These are phyloP conservation scores for Episyrphus balteatus DNA, from an alignment of 1,140 invertebrate genomes.

Conservation along the genomic window DNA sequence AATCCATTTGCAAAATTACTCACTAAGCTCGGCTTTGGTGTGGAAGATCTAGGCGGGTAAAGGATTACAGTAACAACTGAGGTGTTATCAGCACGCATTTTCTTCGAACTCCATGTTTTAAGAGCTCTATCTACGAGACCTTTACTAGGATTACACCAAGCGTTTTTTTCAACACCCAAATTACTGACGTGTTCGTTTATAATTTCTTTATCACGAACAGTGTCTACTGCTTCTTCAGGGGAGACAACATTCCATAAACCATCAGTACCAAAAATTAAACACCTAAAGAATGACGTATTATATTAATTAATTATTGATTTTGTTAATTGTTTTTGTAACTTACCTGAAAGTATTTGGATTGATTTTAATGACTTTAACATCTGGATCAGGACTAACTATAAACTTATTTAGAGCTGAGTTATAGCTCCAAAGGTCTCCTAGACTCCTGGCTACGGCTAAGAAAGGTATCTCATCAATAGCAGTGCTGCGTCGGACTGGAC, in stretches of 20 bases:
- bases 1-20: no score
- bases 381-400: constrained; percentile 94
- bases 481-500: constrained; percentile 71
- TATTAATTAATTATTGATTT: neutral
- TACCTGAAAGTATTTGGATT: constrained; percentile 59
- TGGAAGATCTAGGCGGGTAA: constrained; percentile 76
- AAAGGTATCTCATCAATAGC: constrained; percentile 93
- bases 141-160: constrained; percentile 84
- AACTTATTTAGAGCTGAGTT: constrained; percentile 81
- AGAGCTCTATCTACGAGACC: constrained; percentile 78
- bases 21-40: no score
- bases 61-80: constrained; percentile 87
- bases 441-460: constrained; percentile 83
- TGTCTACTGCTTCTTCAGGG: constrained; percentile 68
- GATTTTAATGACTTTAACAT: constrained; percentile 77
- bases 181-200: constrained; percentile 56
- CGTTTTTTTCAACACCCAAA: constrained; percentile 42
- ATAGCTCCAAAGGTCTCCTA: constrained; percentile 96
- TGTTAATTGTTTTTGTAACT: constrained; percentile 3
- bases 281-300: constrained; percentile 42
- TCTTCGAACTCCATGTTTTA: constrained; percentile 61
- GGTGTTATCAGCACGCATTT: constrained; percentile 88
- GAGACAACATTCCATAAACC: constrained; percentile 94
- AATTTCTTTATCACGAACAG: constrained; percentile 69
- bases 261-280: constrained; percentile 91